These are phyloP conservation scores for Pammene aurita DNA, from an alignment of 2,888 invertebrate species.

Conservation along the genomic window DNA sequence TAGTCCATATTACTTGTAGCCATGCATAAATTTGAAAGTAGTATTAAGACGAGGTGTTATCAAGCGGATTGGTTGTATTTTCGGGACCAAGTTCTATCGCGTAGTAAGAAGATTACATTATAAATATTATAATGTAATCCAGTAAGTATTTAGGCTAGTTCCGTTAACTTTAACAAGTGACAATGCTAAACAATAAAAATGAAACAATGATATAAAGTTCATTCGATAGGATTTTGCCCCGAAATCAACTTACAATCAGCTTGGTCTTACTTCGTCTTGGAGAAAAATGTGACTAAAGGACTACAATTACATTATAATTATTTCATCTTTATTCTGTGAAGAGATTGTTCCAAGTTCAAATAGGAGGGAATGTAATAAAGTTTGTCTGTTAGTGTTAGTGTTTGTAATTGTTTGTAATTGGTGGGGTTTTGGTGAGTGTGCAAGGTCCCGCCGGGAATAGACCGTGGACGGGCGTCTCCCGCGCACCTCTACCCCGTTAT, in stretches of 20 bases:
- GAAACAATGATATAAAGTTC: too few relatives aligned
- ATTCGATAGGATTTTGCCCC: too few relatives aligned
- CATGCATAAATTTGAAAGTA: slow-evolving; percentile 1
- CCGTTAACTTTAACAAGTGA: too few relatives aligned
- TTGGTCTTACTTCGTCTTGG: too few relatives aligned
- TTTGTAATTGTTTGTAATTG: slow-evolving; percentile 34
- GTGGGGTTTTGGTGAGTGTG: slow-evolving; percentile 49
- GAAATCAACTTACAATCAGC: too few relatives aligned
- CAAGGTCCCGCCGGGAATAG: slow-evolving; percentile 79
- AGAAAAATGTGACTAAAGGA: too few relatives aligned
- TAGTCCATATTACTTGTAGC: neutral
- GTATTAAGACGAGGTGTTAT: neutral
- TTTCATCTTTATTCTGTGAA: neutral
- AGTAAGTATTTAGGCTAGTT: too few relatives aligned
- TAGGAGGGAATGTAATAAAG: neutral
- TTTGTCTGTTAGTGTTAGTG: neutral
- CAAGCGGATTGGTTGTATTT: neutral
- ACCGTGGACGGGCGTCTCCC: slow-evolving; percentile 69
- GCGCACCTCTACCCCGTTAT: slow-evolving; percentile 61
- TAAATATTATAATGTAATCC: too few relatives aligned
- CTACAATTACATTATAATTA: too few relatives aligned
- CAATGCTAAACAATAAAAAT: too few relatives aligned
- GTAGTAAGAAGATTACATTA: too few relatives aligned
- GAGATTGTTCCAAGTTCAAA: slow-evolving; percentile 13
- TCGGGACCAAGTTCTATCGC: neutral